Evolutionary conservation across 2,888 invertebrate genomes (phyloP).

Genomic region (Diploptera punctata): DNA sequence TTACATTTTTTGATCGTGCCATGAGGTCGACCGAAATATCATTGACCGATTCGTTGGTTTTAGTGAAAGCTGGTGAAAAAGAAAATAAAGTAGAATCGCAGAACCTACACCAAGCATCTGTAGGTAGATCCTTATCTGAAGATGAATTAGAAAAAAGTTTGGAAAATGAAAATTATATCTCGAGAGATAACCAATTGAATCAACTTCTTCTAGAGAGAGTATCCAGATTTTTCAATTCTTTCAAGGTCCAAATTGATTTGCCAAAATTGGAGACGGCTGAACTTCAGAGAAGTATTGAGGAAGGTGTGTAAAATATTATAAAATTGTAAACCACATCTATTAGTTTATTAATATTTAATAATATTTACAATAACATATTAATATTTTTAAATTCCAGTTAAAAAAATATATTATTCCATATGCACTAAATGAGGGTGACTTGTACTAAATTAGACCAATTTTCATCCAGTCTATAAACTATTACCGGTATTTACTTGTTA

Average conservation of each 20-base stretch:
- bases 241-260: constrained; percentile 77
- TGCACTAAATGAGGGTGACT: too few species aligned
- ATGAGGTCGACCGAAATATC: constrained; percentile 56
- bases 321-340: too few species aligned
- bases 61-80: constrained; percentile 70
- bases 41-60: constrained; percentile 67
- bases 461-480: too few species aligned
- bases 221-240: constrained; percentile 73
- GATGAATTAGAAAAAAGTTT: constrained; percentile 69
- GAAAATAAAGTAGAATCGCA: constrained; percentile 53
- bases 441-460: too few species aligned
- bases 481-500: too few species aligned
- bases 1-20: constrained; percentile 78
- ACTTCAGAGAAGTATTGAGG: constrained; percentile 73
- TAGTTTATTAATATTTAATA: too few species aligned
- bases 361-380: too few species aligned
- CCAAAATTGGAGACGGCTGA: constrained; percentile 75
- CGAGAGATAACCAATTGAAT: constrained; percentile 71
- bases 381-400: too few species aligned
- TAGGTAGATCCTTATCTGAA: constrained; percentile 62
- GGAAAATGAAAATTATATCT: constrained; percentile 55
- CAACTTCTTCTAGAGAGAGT: constrained; percentile 74
- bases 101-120: constrained; percentile 43
- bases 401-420: too few species aligned
- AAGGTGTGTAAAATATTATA: constrained; percentile 69